Evolutionary conservation across 1,140 invertebrate genomes (phyloP).

Genomic region (Drosophila watanabei): DNA sequence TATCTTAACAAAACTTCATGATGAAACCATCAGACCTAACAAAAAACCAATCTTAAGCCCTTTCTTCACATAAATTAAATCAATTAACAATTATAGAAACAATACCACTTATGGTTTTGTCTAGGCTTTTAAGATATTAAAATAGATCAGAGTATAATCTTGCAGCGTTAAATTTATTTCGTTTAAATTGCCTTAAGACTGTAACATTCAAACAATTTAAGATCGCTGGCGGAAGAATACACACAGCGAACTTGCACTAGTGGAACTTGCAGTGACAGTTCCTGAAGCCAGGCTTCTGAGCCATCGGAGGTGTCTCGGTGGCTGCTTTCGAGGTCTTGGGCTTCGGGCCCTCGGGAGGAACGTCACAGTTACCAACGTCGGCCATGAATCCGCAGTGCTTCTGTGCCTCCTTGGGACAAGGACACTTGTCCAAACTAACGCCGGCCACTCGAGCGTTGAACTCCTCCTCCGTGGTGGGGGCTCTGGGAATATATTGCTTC

Average conservation of each 20-base stretch:
- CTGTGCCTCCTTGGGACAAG: conserved; percentile 37
- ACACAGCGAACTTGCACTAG: background rate
- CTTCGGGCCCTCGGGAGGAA: conserved; percentile 1
- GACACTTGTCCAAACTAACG: conserved; percentile 42
- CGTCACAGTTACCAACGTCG: conserved; percentile 3
- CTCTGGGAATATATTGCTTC: conserved; percentile 43
- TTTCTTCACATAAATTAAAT: background rate
- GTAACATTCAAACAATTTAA: conserved; percentile 29
- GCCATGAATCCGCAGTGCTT: conserved; percentile 49
- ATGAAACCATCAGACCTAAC: too few species aligned
- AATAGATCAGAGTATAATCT: background rate
- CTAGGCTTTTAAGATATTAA: background rate
- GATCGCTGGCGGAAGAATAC: background rate
- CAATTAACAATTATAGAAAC: background rate
- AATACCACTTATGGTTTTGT: background rate
- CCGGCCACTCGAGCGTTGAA: conserved; percentile 17
- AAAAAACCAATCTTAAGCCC: background rate
- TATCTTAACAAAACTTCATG: too few species aligned
- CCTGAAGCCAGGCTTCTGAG: background rate
- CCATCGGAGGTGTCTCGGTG: background rate
- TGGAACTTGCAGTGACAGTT: conserved; percentile 37
- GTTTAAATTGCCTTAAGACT: background rate
- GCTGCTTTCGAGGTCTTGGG: background rate
- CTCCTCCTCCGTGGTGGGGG: conserved; percentile 28
- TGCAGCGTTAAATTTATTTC: conserved; percentile 10